These are phyloP conservation scores for Patella depressa DNA, from an alignment of 2,888 invertebrate genomes.

Conservation along the genomic window DNA sequence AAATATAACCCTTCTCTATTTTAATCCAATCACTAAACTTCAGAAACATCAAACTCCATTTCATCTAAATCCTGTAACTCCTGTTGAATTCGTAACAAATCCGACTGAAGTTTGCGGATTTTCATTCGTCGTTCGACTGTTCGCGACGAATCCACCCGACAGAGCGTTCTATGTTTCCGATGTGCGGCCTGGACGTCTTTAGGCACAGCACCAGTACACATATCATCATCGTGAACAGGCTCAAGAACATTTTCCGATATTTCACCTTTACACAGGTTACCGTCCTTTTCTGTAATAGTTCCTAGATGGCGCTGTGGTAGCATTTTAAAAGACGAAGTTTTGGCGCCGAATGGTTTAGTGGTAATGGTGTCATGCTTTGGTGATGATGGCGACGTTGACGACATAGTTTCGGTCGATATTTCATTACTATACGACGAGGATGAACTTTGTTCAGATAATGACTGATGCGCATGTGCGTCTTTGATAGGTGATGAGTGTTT, in stretches of 20 bases:
- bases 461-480: not conserved
- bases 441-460: slow-evolving; percentile 6
- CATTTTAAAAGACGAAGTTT: not conserved
- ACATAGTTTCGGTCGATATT: not conserved
- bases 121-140: slow-evolving; percentile 42
- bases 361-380: not conserved
- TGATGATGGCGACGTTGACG: not conserved
- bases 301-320: not conserved
- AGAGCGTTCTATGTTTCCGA: slow-evolving; percentile 32
- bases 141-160: not conserved
- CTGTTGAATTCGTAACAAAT: slow-evolving; percentile 48
- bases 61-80: slow-evolving; percentile 51
- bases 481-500: not conserved
- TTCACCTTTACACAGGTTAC: not conserved
- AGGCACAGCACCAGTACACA: slow-evolving; percentile 21
- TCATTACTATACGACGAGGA: slow-evolving; percentile 9
- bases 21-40: slow-evolving; percentile 38
- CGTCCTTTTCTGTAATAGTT: not conserved
- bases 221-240: not conserved
- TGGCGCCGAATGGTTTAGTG: not conserved
- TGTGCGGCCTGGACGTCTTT: slow-evolving; percentile 24
- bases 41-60: slow-evolving; percentile 50
- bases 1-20: too few species aligned
- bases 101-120: slow-evolving; percentile 49
- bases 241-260: not conserved